These are phyloP conservation scores for Noctua pronuba DNA, from an alignment of 2,888 invertebrate species.

Conservation along the genomic window DNA sequence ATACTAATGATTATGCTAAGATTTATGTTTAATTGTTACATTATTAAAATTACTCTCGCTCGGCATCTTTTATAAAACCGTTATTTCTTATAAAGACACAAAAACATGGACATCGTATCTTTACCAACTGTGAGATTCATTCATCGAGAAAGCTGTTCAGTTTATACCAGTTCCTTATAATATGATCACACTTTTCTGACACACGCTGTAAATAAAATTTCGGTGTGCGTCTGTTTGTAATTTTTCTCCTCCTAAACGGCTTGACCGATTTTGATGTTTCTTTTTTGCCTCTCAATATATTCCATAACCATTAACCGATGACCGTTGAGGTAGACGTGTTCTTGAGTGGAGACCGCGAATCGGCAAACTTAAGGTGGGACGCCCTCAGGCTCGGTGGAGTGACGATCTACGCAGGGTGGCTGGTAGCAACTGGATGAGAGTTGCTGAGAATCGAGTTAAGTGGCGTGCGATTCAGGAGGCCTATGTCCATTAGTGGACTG, in stretches of 20 bases:
- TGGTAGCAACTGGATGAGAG: too few species aligned
- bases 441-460: too few species aligned
- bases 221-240: background rate
- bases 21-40: constrained; percentile 8
- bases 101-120: background rate
- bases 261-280: background rate
- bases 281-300: background rate
- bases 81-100: background rate
- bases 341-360: too few species aligned
- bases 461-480: too few species aligned
- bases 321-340: too few species aligned
- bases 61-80: too few species aligned
- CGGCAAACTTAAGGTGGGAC: too few species aligned
- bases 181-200: background rate
- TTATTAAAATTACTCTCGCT: too few species aligned
- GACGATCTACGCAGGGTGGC: too few species aligned
- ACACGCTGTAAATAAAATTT: background rate
- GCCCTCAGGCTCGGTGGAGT: too few species aligned
- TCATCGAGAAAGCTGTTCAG: background rate
- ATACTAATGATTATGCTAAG: background rate
- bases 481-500: too few species aligned
- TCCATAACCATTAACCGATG: too few species aligned
- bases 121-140: background rate
- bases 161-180: background rate
- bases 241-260: background rate